phyloP scores from a whole-genome alignment of 1,140 invertebrate genomes.

The Microvelia longipes region DNA sequence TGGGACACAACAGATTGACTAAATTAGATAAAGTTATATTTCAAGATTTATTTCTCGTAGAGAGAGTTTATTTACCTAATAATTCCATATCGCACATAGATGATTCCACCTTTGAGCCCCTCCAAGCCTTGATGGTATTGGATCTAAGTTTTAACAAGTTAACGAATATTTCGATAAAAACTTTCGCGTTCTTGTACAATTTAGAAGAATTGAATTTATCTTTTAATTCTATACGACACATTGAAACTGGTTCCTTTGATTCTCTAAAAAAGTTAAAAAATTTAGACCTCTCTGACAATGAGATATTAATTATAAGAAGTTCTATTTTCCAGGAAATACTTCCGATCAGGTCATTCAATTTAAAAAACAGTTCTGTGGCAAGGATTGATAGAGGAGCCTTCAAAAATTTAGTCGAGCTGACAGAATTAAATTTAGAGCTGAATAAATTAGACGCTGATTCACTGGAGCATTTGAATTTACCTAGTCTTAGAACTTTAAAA shows the following conservation, averaged over 20 bases:
- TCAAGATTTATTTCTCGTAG: conserved; percentile 52
- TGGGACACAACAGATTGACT: conserved; percentile 65
- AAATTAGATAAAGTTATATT: conserved; percentile 54
- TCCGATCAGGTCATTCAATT: conserved; percentile 38
- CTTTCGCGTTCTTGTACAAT: conserved; percentile 50
- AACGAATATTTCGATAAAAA: conserved; percentile 40
- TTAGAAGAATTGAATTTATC: conserved; percentile 48
- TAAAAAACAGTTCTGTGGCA: conserved; percentile 43
- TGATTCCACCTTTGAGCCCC: conserved; percentile 55
- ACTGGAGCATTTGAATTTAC: conserved; percentile 49
- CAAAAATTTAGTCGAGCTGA: conserved; percentile 42
- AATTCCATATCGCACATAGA: conserved; percentile 67
- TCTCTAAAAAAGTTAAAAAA: conserved; percentile 41
- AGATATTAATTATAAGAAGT: conserved; percentile 36
- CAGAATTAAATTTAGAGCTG: conserved; percentile 50
- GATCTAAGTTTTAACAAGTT: conserved; percentile 62
- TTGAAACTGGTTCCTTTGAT: conserved; percentile 42
- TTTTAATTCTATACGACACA: conserved; percentile 36
- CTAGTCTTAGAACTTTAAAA: conserved; percentile 50
- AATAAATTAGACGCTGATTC: conserved; percentile 54
- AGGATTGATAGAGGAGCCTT: conserved; percentile 48
- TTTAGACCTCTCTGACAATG: conserved; percentile 46
- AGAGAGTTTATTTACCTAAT: conserved; percentile 65
- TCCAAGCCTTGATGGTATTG: conserved; percentile 57
- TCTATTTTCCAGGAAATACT: conserved; percentile 42